These are phyloP conservation scores for Apeltes quadracus DNA, from an alignment of 2,113 vertebrate species.

Conservation along the genomic window DNA sequence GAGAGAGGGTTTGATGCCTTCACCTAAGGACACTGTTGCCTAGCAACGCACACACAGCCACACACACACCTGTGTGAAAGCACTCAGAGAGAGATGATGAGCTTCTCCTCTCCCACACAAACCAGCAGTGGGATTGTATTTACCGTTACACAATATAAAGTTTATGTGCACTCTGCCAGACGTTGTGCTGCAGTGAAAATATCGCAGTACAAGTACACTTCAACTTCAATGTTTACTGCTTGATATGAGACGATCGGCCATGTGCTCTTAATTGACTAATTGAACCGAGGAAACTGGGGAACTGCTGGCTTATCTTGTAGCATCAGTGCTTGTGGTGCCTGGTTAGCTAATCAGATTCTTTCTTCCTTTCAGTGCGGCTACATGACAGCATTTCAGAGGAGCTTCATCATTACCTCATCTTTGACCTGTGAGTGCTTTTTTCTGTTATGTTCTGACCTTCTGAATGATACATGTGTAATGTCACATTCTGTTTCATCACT, in stretches of 20 bases:
- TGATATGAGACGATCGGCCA: no score
- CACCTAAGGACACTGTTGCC: slow-evolving; percentile 71
- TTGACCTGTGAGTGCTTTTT: slow-evolving; percentile 70
- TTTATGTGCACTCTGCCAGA: not conserved
- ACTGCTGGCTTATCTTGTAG: slow-evolving; percentile 4
- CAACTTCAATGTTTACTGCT: no score
- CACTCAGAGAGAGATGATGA: slow-evolving; percentile 59
- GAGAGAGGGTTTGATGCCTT: slow-evolving; percentile 60
- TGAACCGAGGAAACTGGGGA: not conserved
- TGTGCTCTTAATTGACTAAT: not conserved
- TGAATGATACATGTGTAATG: not conserved
- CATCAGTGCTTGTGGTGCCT: not conserved
- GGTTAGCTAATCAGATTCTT: not conserved
- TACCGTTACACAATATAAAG: slow-evolving; percentile 51
- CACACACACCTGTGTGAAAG: slow-evolving; percentile 56
- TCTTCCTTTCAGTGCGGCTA: slow-evolving; percentile 60
- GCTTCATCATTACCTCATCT: slow-evolving; percentile 76
- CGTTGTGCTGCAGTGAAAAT: not conserved
- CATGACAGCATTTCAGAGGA: slow-evolving; percentile 78
- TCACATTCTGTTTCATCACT: not conserved
- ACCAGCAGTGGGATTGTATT: slow-evolving; percentile 28
- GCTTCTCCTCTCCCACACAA: slow-evolving; percentile 65
- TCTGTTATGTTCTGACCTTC: not conserved
- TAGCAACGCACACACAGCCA: slow-evolving; percentile 51
- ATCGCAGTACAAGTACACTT: not conserved